Evolutionary conservation across 2,797 vertebrate species (phyloP).

Genomic region (Xenentodon cancila): DNA sequence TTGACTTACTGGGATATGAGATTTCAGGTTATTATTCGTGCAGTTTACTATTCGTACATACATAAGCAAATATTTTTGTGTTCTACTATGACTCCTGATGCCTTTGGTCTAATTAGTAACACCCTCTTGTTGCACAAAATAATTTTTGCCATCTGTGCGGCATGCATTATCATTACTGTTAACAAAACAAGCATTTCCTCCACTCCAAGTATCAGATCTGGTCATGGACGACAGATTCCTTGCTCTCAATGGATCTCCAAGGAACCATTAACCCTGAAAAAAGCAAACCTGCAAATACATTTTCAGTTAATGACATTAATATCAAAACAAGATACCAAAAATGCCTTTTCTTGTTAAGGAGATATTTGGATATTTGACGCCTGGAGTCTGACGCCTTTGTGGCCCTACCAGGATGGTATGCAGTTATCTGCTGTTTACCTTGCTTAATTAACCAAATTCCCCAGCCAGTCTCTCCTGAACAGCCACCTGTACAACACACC

Average conservation of each 20-base stretch:
- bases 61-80: neutral
- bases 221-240: slow-evolving; percentile 58
- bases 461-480: slow-evolving; percentile 54
- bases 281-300: slow-evolving; percentile 50
- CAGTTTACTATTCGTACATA: too few relatives aligned
- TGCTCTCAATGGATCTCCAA: slow-evolving; percentile 39
- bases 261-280: slow-evolving; percentile 40
- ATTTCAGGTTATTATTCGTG: too few relatives aligned
- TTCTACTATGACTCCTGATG: neutral
- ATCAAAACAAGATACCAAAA: slow-evolving; percentile 14
- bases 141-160: slow-evolving; percentile 53
- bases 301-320: slow-evolving; percentile 31
- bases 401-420: slow-evolving; percentile 65
- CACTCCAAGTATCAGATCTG: slow-evolving; percentile 46
- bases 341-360: slow-evolving; percentile 19
- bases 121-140: slow-evolving; percentile 46
- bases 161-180: slow-evolving; percentile 50
- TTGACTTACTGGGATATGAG: too few relatives aligned
- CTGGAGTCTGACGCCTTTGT: slow-evolving; percentile 54
- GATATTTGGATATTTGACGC: slow-evolving; percentile 40
- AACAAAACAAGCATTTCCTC: slow-evolving; percentile 52
- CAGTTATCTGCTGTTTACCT: slow-evolving; percentile 77
- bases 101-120: slow-evolving; percentile 48
- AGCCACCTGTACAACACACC: slow-evolving; percentile 80
- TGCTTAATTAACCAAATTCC: slow-evolving; percentile 84